Percentiles rank a stretch among this genome's conserved stretches.
These are phyloP conservation scores for Glyptemys insculpta DNA, from an alignment of 2,797 vertebrate species.

Conservation along the genomic window DNA sequence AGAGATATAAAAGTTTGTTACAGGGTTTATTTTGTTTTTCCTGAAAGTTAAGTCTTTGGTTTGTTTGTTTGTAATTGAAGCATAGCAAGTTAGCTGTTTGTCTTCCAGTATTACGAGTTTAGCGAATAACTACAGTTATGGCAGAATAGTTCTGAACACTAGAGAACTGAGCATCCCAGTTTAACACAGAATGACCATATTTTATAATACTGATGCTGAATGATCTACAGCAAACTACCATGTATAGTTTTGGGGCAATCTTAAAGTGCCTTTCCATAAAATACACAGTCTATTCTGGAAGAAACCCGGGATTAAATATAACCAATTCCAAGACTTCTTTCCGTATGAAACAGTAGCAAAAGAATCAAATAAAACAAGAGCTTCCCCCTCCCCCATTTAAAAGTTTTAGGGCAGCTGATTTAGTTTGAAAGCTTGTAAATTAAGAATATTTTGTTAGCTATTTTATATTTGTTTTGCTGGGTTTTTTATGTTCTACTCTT, in stretches of 20 bases:
- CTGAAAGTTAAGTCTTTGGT: background rate
- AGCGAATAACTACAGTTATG: background rate
- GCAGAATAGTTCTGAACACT: background rate
- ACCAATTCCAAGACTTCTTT: background rate
- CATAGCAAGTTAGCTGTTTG: background rate
- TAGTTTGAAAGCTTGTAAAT: background rate
- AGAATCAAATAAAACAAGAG: accelerated
- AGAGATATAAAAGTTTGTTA: background rate
- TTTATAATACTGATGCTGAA: background rate
- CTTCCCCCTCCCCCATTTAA: background rate
- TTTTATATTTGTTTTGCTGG: background rate
- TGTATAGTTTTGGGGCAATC: background rate
- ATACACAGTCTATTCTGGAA: background rate
- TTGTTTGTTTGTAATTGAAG: background rate
- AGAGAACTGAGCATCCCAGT: background rate
- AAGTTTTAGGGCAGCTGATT: background rate
- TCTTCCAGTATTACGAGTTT: background rate
- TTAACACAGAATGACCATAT: background rate
- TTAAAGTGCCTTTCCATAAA: background rate
- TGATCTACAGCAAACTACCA: background rate
- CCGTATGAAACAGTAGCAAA: background rate
- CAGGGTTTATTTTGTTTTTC: background rate
- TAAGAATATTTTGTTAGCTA: background rate
- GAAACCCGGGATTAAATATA: background rate
- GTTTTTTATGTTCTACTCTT: background rate